Evolutionary conservation across 2,888 invertebrate species (phyloP).

Genomic region (Hypselothyrea guttata): DNA sequence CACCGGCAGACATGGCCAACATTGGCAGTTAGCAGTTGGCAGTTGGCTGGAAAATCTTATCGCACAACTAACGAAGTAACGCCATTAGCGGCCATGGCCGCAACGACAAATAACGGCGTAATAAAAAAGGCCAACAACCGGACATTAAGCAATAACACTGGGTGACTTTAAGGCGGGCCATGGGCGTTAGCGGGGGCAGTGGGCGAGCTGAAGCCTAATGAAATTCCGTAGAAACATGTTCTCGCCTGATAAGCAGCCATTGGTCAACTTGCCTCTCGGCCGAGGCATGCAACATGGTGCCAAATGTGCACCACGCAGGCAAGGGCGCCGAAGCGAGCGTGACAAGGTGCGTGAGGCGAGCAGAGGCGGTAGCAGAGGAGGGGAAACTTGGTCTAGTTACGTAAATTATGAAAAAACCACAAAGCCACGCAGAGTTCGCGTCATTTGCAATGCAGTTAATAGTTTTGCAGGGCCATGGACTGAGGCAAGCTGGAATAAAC

Average conservation of each 20-base stretch:
- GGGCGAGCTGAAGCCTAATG: constrained; percentile 41
- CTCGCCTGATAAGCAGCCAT: constrained; percentile 78
- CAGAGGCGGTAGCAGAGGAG: not conserved
- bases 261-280: constrained; percentile 58
- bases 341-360: constrained; percentile 38
- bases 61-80: constrained; percentile 73
- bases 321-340: constrained; percentile 62
- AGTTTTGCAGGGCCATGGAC: constrained; percentile 46
- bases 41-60: constrained; percentile 57
- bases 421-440: constrained; percentile 49
- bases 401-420: constrained; percentile 59
- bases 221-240: constrained; percentile 78
- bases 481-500: constrained; percentile 6
- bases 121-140: constrained; percentile 64
- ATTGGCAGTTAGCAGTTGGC: not conserved
- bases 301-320: constrained; percentile 70
- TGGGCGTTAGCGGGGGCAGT: not conserved
- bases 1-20: constrained; percentile 5
- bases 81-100: constrained; percentile 61
- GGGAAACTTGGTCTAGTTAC: constrained; percentile 7
- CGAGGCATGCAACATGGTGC: constrained; percentile 54
- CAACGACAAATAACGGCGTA: constrained; percentile 48
- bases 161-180: not conserved
- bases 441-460: constrained; percentile 70
- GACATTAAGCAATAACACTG: constrained; percentile 48